Evolutionary conservation across 2,797 vertebrate genomes (phyloP), one percentile per base, ranked within the genome.

Genomic region (Gastrophryne carolinensis): DNA sequence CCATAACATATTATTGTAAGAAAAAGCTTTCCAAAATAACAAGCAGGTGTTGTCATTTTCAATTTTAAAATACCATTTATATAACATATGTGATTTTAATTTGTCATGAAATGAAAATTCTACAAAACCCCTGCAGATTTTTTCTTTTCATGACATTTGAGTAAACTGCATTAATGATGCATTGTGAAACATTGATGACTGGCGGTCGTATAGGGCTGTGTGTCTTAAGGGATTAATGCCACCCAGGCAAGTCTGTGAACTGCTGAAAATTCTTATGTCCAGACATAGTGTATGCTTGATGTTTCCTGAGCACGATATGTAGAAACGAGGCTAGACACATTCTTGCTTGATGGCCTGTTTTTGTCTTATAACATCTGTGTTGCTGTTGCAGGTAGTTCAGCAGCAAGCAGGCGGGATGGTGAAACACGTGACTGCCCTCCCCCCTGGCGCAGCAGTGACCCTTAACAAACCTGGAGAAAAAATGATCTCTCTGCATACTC

Each of bases 361-460:
- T 78, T 78, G 58, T 74, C 13, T 67, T 13, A 63, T 73, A 61
- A 78, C 10, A 1, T 80, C 29, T 1, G 69, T 69, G 12, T 39
- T 81, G 4, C 80, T 71, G 15, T 82, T 87, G 27, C 80, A 93
- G 91, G 83, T 90, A 61, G 86, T 92, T 67, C 90, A 89, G 1
- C 88, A 89, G 32, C 82, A 89, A 26, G 69, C 84, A 0, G 83
- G 83, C 81, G 50, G 80, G 8, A 2, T 76, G 72, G 66, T 83
- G 32, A 90, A 89, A 78, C 89, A 89, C 79, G 80, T 83, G 26
- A 79, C 83, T 15, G 23, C 81, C 0, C 49, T 85, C 47, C 71
- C 87, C 0, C 82, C 81, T 35, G 73, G 85, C 24, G 80, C 89
- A 21, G 5, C 74, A 0, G 52, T 87, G 82, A 83, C 82, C 13